A percentile compares a stretch with the other conserved stretches of the same genome.
Evolutionary conservation across 2,797 vertebrate genomes (phyloP).

Genomic region (Tauraco hartlaubi): DNA sequence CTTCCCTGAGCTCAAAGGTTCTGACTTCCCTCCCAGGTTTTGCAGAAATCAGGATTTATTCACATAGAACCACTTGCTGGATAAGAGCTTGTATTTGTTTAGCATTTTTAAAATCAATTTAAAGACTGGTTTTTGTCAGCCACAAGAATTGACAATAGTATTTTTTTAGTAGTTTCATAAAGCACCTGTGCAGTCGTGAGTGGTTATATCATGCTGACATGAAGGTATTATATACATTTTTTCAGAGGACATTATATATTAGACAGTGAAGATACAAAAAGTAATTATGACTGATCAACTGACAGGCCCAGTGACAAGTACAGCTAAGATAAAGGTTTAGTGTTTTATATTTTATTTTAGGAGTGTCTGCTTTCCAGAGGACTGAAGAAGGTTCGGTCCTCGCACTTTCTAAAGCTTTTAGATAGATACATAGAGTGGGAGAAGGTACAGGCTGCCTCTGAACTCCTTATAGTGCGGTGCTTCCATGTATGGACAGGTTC

Average conservation of each 20-base stretch:
- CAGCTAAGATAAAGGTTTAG: background rate
- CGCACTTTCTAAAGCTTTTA: background rate
- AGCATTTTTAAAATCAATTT: background rate
- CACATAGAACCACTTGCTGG: background rate
- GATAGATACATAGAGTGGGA: background rate
- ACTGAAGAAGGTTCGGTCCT: background rate
- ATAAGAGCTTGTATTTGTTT: background rate
- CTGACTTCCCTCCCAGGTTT: background rate
- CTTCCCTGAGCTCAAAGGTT: background rate
- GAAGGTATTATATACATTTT: background rate
- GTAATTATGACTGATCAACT: background rate
- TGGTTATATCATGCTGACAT: background rate
- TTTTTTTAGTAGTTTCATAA: background rate
- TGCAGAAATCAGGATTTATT: background rate
- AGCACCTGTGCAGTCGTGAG: background rate
- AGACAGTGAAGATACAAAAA: background rate
- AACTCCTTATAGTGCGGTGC: background rate
- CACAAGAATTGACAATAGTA: background rate
- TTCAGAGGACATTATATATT: background rate
- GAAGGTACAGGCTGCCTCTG: background rate
- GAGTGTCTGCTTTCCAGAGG: background rate
- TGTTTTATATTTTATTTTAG: background rate
- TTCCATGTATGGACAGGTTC: background rate
- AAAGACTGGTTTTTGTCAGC: background rate
- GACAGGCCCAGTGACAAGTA: background rate